phyloP scores from a whole-genome alignment of 2,113 vertebrate genomes.

The Aleadryas rufinucha region DNA sequence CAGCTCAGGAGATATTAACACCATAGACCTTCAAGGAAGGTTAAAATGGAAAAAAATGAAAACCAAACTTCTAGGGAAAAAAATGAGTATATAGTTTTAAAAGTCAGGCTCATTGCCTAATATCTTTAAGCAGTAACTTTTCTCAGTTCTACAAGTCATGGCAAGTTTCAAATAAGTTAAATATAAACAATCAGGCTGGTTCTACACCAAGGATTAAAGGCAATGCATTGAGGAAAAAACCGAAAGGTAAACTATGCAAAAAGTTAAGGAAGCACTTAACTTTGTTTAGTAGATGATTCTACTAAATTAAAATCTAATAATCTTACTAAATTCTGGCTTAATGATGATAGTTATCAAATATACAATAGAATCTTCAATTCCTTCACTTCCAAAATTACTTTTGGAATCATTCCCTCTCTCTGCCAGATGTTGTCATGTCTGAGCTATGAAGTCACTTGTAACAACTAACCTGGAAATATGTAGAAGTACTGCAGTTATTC shows the following conservation, averaged over 20 bases:
- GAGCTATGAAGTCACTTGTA: not conserved
- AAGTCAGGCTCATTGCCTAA: not conserved
- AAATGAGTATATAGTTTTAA: not conserved
- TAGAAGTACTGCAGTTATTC: not conserved
- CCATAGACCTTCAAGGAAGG: not conserved
- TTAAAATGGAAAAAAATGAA: not conserved
- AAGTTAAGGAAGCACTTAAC: not conserved
- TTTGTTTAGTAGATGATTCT: not conserved
- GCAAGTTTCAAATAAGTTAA: not conserved
- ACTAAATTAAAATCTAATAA: not conserved
- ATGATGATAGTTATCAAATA: not conserved
- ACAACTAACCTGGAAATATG: not conserved
- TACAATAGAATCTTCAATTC: not conserved
- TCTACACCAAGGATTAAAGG: not conserved
- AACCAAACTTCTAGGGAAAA: not conserved
- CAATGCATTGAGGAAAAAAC: not conserved
- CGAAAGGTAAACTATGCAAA: not conserved
- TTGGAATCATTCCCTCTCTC: not conserved
- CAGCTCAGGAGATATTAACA: not conserved
- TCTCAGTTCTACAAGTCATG: not conserved
- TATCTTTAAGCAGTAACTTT: not conserved
- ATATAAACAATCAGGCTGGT: not conserved
- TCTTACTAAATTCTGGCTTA: not conserved
- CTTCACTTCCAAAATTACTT: not conserved
- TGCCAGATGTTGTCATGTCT: not conserved